Base-by-base conservation (phyloP, 2,888 invertebrate species). In the Cephus sareptanus region DNA sequence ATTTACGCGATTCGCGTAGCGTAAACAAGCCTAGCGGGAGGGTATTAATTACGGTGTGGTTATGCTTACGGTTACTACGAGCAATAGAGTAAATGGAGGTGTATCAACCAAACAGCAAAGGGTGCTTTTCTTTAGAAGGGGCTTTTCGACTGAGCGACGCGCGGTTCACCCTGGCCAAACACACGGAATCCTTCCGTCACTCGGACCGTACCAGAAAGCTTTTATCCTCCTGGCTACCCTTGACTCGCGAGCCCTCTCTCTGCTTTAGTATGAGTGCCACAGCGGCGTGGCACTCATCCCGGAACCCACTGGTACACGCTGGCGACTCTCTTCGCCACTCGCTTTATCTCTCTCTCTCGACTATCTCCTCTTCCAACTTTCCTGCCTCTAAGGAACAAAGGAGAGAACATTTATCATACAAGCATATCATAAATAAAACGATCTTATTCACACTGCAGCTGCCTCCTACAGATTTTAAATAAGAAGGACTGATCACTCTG, bases 101-200 rank as follows among this genome's bases (percentile, higher is more conserved):
- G 40, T 40, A 40, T 40, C 40, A 40, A 40, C 40, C 40, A 40
- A 40, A 40, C 40, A 15, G 40, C 40, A 40, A 40, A 40, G 40
- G 40, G 40, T 40, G 88, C 84, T 86, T 87, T 89, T 88, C 89
- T 89, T 89, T 88, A 88, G 40, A 40, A 88, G 87, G 87, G 84
- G 85, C 83, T 84, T 84, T 83, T 80, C 81, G 79, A 81, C 81
- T 83, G 81, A 81, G 83, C 83, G 82, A 40, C 40, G 40, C 40
- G 40, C 40, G 40, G 40, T 40, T 40, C 31, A 23, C 80, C 84
- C 87, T 87, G 87, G 87, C 87, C 88, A 88, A 88, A 88, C 86
- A 88, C 88, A 89, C 86, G 78, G 78, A 82, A 88, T 88, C 87
- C 87, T 87, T 86, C 87, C 86, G 87, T 88, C 89, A 85, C 87